A percentile compares a stretch with the other conserved stretches of the same genome.
Evolutionary conservation across 2,797 vertebrate genomes (phyloP).

Genomic region (Synaphobranchus kaupii): DNA sequence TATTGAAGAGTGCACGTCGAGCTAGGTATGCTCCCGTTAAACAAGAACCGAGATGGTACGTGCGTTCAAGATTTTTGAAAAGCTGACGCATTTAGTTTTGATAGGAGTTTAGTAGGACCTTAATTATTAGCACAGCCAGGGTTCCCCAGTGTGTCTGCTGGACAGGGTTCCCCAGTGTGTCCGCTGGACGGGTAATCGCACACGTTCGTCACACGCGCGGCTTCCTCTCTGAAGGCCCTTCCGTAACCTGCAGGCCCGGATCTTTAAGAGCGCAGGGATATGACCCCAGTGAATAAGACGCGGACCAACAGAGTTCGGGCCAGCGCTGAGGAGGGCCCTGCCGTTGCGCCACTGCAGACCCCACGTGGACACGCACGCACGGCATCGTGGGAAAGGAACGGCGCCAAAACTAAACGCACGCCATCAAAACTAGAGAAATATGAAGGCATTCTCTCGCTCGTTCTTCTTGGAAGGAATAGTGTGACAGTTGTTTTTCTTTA

Average conservation of each 20-base stretch:
- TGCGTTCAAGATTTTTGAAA: not conserved
- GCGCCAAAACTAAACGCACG: constrained; percentile 65
- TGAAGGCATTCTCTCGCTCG: constrained; percentile 52
- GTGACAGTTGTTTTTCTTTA: constrained; percentile 75
- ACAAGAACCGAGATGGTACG: not conserved
- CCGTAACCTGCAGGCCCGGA: not conserved
- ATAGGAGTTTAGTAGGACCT: not conserved
- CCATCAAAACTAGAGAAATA: constrained; percentile 65
- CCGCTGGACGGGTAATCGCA: not conserved
- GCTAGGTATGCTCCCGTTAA: not conserved
- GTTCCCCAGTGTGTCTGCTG: not conserved
- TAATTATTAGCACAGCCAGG: not conserved
- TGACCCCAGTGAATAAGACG: not conserved
- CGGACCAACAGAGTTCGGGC: not conserved
- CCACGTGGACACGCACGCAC: not conserved
- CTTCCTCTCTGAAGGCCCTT: not conserved
- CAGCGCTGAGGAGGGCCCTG: not conserved
- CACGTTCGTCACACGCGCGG: not conserved
- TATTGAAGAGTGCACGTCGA: not conserved
- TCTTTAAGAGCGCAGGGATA: not conserved
- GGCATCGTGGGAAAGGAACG: constrained; percentile 42
- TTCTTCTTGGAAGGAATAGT: constrained; percentile 62
- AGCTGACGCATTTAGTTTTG: not conserved
- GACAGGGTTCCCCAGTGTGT: not conserved
- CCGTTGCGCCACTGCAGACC: not conserved